Percentiles rank a stretch among this genome's conserved stretches.
Conservation (phyloP, 2,888 invertebrate species). For the Erebia epiphron region DNA sequence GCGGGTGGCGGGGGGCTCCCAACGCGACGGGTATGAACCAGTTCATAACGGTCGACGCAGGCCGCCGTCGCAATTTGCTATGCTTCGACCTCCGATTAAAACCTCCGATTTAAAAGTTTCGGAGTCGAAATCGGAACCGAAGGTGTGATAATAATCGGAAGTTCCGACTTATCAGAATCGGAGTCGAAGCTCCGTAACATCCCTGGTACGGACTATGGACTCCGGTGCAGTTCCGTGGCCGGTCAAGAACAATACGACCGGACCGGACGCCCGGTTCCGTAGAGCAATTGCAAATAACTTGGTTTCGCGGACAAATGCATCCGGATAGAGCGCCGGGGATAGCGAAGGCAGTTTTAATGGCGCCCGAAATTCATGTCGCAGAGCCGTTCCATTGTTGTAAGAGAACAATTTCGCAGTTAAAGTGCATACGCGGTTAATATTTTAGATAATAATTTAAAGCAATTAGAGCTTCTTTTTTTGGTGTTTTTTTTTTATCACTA, state of each 20-base stretch:
- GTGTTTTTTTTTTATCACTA: not conserved
- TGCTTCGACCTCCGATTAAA: too few species aligned
- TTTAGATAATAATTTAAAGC: conserved; percentile 14
- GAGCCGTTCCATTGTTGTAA: conserved; percentile 23
- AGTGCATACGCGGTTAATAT: conserved; percentile 24
- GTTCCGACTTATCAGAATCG: too few species aligned
- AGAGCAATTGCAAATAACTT: conserved; percentile 59
- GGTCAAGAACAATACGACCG: conserved; percentile 56
- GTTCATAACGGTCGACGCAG: too few species aligned
- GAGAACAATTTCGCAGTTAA: conserved; percentile 16
- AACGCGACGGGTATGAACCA: too few species aligned
- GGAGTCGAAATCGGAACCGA: too few species aligned
- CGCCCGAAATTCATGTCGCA: conserved; percentile 44
- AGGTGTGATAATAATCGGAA: too few species aligned
- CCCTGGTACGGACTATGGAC: too few species aligned
- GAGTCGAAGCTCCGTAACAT: too few species aligned
- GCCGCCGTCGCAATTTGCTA: too few species aligned
- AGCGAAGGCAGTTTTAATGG: conserved; percentile 41
- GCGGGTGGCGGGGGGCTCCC: too few species aligned
- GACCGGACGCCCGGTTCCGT: conserved; percentile 42
- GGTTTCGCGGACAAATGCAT: conserved; percentile 65
- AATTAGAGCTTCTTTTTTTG: not conserved
- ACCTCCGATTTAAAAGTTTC: too few species aligned
- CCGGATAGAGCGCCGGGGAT: conserved; percentile 45
- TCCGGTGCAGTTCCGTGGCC: conserved; percentile 53